phyloP scores from a whole-genome alignment of 2,888 invertebrate species.

The Eristalis pertinax region DNA sequence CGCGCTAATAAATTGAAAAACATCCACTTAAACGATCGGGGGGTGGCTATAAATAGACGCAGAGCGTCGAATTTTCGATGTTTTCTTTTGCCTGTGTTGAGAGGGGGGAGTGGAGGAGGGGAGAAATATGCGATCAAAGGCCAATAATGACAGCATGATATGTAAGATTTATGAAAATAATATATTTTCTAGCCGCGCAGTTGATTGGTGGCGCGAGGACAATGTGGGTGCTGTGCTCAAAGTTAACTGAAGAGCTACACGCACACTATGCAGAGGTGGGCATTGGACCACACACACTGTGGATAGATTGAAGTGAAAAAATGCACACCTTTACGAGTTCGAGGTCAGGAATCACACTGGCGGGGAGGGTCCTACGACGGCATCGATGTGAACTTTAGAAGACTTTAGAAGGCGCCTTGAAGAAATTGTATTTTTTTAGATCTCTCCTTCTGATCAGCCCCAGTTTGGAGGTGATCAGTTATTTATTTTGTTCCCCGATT shows the following conservation, averaged over 20 bases:
- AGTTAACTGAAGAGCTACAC: background rate
- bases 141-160: background rate
- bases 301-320: no score
- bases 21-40: conserved; percentile 7
- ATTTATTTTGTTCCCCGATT: no score
- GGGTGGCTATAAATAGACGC: conserved; percentile 27
- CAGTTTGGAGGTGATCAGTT: no score
- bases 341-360: no score
- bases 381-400: no score
- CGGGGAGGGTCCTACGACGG: no score
- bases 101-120: background rate
- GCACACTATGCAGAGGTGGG: background rate
- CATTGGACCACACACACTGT: background rate
- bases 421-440: no score
- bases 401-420: no score
- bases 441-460: no score
- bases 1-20: conserved; percentile 34
- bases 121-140: background rate
- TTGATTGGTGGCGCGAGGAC: background rate
- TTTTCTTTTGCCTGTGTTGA: background rate
- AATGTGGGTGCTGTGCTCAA: background rate
- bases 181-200: background rate
- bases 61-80: conserved; percentile 1
- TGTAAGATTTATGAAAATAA: background rate
- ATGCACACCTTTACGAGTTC: no score